Base-by-base conservation (phyloP, 2,888 invertebrate genomes). In the Pogonocherus hispidulus region DNA sequence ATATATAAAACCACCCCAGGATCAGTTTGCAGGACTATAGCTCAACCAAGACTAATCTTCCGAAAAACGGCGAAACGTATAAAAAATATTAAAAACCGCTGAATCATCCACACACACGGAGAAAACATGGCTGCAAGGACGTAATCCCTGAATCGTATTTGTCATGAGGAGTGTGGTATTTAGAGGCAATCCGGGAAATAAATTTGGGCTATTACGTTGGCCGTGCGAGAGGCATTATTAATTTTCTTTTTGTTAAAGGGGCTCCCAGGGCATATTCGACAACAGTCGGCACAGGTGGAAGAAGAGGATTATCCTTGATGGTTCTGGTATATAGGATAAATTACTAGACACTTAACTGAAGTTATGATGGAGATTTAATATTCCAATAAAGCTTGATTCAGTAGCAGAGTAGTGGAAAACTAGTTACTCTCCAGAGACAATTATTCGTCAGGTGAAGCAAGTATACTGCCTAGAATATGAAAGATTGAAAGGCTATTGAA, bases 191-290 rank as follows among this genome's bases (percentile, higher is more conserved):
- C 46, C 23, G 19, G 44, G 23, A 57, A 57, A 44, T 44, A 57
- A 57, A 44, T 57, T 57, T 14, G 46, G 27, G 57, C 44, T 27
- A 57, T 44, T 57, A 57, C 44, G 16, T 46, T n/a, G 44, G 44
- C 57, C 57, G 44, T 46, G 44, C 46, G 57, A 44, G 57, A 44
- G n/a, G 57, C 57, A 3, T 23, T 27, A 57, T 57, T 57, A 57
- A 57, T 57, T 57, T 46, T 46, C 57, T 57, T 41, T 57, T 46
- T 57, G 57, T 46, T 57, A 57, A 57, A 27, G 18, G 57, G 44
- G 11, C 23, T 23, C 23, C n/a, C 9, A 27, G 23, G 57, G 23
- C 32, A 11, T 11, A 32, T 32, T 32, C 32, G 32, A 32, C 32
- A 32, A 32, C 9, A 8, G 32, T 11, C 8, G 32, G 32, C 0